Base-by-base conservation (phyloP, 1,140 invertebrate species). In the Drosophila aff. region DNA sequence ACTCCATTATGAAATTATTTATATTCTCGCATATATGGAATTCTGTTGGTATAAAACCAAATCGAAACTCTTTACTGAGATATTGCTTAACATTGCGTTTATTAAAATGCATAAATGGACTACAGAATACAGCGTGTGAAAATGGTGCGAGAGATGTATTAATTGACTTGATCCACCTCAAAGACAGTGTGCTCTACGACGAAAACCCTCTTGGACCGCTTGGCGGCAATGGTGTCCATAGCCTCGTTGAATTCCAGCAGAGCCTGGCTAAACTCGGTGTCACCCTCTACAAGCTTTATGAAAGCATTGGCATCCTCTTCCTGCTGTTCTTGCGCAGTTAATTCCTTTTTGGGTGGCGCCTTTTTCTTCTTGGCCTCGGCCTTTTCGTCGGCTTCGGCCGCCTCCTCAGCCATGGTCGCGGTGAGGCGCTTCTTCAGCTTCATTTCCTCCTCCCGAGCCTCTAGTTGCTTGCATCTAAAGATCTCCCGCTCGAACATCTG, bases 401-500 rank as follows among this genome's bases (percentile, higher is more conserved):
- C 58, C 60, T 86, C 81, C 31, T 71, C 76, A 52, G 84, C 26
- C 18, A 79, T 67, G 40, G 91, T 79, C 0, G 8, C 2, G 2
- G 63, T 68, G 9, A 68, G 40, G 18, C 91, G 89, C 36, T 74
- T 74, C 79, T 93, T 94, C 58, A 97, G 91, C 62, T 96, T 94
- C 4, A 96, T 93, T 91, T 97, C 97, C 79, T 96, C 95, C 43
- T 96, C 95, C 71, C 97, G 95, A 9, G 96, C 95, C 91, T 98
- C 98, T 57, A 98, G 94, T 57, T 98, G 96, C 93, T 98, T 98
- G 93, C 98, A 97, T 55, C 97, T 94, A 62, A 95, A 94, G 9
- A 96, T 96, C 94, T 99, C 97, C 63, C 98, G 93, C 76, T 98
- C 97, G 85, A 99, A 96, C 93, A 97, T 95, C 94, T 96, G 21